phyloP scores from a whole-genome alignment of 2,797 vertebrate genomes.

The Mycteria americana region DNA sequence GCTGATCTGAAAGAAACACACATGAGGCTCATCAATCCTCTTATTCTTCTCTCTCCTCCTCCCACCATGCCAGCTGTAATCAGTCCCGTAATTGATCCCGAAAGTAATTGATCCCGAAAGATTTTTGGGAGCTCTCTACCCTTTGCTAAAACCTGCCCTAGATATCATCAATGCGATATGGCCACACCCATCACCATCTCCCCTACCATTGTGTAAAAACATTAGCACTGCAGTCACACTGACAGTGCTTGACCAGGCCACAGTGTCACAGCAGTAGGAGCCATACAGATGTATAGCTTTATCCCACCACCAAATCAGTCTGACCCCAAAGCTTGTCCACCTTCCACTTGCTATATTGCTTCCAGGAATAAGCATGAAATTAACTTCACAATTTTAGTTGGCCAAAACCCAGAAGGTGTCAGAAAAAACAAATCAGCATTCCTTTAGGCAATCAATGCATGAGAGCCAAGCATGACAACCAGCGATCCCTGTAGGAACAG shows the following conservation, averaged over 20 bases:
- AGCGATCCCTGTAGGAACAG: fast-evolving
- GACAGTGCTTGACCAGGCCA: neutral
- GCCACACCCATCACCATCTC: neutral
- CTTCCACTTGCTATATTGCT: neutral
- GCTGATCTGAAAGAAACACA: neutral
- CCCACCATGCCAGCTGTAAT: neutral
- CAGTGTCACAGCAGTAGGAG: fast-evolving
- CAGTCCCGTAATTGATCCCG: neutral
- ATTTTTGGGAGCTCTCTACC: neutral
- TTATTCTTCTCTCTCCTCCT: neutral
- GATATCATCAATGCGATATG: neutral
- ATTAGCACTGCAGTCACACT: neutral
- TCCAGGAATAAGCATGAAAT: neutral
- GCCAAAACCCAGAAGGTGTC: neutral
- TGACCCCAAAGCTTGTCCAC: neutral
- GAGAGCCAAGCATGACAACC: neutral
- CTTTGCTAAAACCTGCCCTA: neutral
- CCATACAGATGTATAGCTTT: fast-evolving
- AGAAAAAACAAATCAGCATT: neutral
- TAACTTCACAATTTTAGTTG: neutral
- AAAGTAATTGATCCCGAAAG: neutral
- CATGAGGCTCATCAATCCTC: neutral
- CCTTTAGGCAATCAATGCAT: neutral
- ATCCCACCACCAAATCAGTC: neutral
- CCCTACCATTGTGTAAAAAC: neutral